Percentiles rank a stretch among this genome's conserved stretches.
These are phyloP conservation scores for Charadrius vociferus DNA, from an alignment of 2,113 vertebrate species.

Conservation along the genomic window DNA sequence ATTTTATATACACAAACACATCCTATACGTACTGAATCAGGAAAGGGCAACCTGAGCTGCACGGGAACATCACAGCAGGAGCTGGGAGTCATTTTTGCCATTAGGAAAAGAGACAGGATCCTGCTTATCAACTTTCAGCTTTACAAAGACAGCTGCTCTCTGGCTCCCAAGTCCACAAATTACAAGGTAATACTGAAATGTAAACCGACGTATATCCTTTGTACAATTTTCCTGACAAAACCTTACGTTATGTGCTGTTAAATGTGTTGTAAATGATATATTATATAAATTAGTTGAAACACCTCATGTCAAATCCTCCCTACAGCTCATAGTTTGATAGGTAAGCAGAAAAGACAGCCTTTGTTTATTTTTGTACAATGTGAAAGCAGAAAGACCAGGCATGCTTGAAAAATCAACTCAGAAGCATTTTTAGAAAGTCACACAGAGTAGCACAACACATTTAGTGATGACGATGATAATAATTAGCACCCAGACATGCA, in stretches of 20 bases:
- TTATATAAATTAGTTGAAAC: slow-evolving; percentile 10
- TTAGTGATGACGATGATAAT: neutral
- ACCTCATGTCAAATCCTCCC: neutral
- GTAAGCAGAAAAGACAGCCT: neutral
- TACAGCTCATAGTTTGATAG: neutral
- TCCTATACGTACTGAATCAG: neutral
- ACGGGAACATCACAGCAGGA: neutral
- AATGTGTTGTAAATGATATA: neutral
- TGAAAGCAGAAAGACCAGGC: neutral
- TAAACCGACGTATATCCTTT: neutral
- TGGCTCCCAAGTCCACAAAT: neutral
- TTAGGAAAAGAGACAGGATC: neutral
- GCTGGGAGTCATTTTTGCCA: neutral
- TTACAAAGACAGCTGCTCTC: neutral
- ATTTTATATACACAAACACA: neutral
- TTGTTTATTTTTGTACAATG: neutral
- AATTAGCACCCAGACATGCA: neutral
- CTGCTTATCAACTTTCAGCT: neutral
- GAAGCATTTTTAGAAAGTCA: neutral
- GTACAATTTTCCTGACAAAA: slow-evolving; percentile 28
- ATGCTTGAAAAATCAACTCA: neutral
- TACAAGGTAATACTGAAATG: neutral
- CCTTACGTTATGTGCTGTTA: neutral
- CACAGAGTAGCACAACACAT: neutral
- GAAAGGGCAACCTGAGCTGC: neutral